These are phyloP conservation scores for Hydrolagus colliei DNA, from an alignment of 2,797 vertebrate species.

Conservation along the genomic window DNA sequence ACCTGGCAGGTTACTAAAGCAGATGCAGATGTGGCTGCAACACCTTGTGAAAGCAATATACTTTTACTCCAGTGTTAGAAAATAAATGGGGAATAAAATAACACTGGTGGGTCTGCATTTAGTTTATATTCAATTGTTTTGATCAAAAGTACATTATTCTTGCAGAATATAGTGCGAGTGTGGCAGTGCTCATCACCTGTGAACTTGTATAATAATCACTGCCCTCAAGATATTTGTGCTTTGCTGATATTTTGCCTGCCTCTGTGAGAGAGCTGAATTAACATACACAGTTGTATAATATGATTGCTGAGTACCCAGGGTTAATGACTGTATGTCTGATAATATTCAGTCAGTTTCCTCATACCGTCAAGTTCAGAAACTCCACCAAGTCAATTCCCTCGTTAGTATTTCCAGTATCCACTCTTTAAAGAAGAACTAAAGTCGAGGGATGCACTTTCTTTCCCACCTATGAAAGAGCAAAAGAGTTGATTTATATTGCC, in stretches of 20 bases:
- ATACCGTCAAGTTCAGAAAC: background rate
- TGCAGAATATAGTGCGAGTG: background rate
- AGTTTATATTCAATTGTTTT: background rate
- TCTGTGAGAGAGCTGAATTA: background rate
- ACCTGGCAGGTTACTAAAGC: background rate
- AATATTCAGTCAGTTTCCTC: conserved; percentile 8
- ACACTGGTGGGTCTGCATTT: background rate
- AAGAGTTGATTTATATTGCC: too few relatives aligned
- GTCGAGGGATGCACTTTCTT: too few relatives aligned
- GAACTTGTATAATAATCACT: background rate
- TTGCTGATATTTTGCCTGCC: background rate
- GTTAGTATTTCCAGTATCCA: background rate
- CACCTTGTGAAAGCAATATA: background rate
- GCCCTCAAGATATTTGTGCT: background rate
- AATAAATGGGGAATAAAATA: background rate
- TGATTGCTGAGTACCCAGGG: background rate
- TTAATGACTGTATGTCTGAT: background rate
- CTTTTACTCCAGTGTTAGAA: too few relatives aligned
- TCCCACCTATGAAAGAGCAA: too few relatives aligned
- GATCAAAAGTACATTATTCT: background rate
- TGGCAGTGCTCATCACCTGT: background rate
- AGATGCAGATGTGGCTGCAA: background rate
- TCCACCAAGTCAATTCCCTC: background rate
- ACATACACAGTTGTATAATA: background rate
- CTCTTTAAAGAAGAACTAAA: background rate